Percentiles rank a stretch among this genome's conserved stretches.
These are phyloP conservation scores for Drosophila kanapiae DNA, from an alignment of 1,140 invertebrate species.

Conservation along the genomic window DNA sequence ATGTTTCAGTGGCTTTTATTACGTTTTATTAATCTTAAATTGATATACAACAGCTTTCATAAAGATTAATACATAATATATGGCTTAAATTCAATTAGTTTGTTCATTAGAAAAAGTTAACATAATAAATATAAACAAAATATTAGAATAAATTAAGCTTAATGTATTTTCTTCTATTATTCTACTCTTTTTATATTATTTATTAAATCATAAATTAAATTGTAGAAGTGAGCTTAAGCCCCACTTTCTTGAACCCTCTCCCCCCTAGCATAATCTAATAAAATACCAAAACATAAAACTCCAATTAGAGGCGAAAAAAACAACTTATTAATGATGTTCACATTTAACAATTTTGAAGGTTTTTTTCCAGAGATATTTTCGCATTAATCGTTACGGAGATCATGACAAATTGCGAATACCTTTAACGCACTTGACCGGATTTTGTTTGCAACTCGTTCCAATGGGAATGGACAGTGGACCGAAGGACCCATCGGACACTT, in stretches of 20 bases:
- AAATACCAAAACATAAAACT: conserved; percentile 29
- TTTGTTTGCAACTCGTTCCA: not conserved
- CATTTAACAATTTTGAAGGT: conserved; percentile 16
- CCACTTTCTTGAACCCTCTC: not conserved
- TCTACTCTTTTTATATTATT: no score
- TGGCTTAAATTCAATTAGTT: no score
- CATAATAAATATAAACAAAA: no score
- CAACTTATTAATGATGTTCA: conserved; percentile 34
- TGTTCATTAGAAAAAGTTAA: no score
- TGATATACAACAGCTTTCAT: no score
- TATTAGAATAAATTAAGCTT: no score
- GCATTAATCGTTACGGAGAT: conserved; percentile 34
- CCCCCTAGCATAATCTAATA: not conserved
- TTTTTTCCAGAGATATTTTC: conserved; percentile 4
- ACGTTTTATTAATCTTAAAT: no score
- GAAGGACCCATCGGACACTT: conserved; percentile 44
- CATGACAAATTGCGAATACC: conserved; percentile 52
- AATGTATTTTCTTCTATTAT: no score
- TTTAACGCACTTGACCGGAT: conserved; percentile 19
- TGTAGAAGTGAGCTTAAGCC: not conserved
- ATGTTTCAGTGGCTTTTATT: no score
- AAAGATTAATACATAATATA: no score
- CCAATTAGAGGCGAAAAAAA: conserved; percentile 12
- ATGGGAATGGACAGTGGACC: conserved; percentile 8
- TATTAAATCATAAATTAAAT: not conserved